Evolutionary conservation across 92 coral and sea anemone species (phyloP).

Genomic region (Heliopora coerulea): DNA sequence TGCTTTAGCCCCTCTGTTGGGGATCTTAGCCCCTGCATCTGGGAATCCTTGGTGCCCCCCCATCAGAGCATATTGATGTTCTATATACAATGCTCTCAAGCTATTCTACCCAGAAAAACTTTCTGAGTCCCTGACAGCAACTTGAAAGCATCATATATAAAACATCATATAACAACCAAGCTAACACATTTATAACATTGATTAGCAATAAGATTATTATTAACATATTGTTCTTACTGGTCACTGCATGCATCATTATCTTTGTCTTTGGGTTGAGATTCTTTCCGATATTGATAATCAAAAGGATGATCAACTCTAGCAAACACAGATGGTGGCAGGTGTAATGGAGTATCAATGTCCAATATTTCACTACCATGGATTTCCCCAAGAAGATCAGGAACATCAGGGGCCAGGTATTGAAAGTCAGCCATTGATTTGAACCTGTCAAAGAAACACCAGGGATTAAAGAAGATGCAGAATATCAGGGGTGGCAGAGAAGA

Average conservation of each 20-base stretch:
- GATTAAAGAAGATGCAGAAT: background rate
- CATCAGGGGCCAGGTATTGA: conserved; percentile 73
- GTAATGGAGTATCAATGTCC: conserved; percentile 58
- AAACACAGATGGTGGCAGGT: conserved; percentile 82
- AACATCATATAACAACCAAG: no score
- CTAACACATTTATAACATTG: no score
- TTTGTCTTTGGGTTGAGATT: conserved; percentile 43
- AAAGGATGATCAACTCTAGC: conserved; percentile 72
- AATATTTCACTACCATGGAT: conserved; percentile 65
- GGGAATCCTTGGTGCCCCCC: no score
- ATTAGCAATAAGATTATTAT: no score
- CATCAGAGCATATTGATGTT: no score
- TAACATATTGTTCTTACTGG: conserved; percentile 20
- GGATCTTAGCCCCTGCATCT: no score
- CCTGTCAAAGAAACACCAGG: conserved; percentile 37
- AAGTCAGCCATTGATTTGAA: conserved; percentile 81
- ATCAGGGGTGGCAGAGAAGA: no score
- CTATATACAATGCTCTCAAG: no score
- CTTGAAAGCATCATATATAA: no score
- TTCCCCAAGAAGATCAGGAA: conserved; percentile 63
- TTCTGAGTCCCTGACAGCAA: no score
- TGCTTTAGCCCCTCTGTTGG: no score
- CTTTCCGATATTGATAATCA: conserved; percentile 64
- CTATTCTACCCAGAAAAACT: no score
- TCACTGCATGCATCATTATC: conserved; percentile 32